These are phyloP conservation scores for Serripes groenlandicus DNA, from an alignment of 2,888 invertebrate species.

Conservation along the genomic window DNA sequence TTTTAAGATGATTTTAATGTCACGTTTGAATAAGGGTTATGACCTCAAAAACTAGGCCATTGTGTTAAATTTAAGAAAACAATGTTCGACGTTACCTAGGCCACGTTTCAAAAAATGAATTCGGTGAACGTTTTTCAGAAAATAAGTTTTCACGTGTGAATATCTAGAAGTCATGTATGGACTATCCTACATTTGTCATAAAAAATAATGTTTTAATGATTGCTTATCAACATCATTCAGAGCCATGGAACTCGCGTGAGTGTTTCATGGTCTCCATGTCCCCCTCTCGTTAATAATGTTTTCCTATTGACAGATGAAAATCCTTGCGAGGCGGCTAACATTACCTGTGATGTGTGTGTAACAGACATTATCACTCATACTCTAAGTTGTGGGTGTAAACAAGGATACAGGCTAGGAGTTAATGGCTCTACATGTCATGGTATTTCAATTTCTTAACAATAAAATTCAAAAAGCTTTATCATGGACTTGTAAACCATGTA, in stretches of 20 bases:
- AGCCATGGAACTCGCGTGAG: too few relatives aligned
- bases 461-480: not conserved
- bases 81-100: not conserved
- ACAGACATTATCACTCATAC: not conserved
- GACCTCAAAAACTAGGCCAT: not conserved
- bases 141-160: not conserved
- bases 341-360: slow-evolving; percentile 26
- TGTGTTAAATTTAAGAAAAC: not conserved
- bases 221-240: not conserved
- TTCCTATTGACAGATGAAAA: slow-evolving; percentile 21
- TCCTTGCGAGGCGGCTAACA: slow-evolving; percentile 17
- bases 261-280: not conserved
- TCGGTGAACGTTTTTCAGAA: not conserved
- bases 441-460: not conserved
- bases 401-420: slow-evolving; percentile 25
- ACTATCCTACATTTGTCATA: not conserved
- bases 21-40: not conserved
- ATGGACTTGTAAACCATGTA: not conserved
- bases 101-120: not conserved
- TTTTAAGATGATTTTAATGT: too few relatives aligned
- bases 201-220: not conserved
- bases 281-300: not conserved
- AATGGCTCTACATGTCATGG: slow-evolving; percentile 33
- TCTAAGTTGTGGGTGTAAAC: slow-evolving; percentile 18
- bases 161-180: not conserved